Base-by-base conservation (phyloP, 1,140 invertebrate genomes). In the Aphaenogaster rudis region DNA sequence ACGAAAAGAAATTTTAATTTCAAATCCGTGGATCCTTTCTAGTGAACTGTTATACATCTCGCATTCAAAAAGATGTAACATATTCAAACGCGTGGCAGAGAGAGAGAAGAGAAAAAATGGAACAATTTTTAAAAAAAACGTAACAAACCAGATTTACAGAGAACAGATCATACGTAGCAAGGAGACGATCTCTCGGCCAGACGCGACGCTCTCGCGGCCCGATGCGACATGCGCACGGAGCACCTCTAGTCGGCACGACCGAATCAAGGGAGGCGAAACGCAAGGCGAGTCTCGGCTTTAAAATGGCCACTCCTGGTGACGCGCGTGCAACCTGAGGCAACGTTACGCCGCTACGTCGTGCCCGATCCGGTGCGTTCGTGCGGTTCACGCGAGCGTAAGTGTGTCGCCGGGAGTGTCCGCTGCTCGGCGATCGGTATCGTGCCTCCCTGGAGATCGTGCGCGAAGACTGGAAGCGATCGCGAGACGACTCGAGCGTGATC, bases 251-350 rank as follows among this genome's bases (percentile, higher is more conserved):
- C 42, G 57, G 39, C 74, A 39, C 71, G 71, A 74, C 33, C 9
- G 33, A 21, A 8, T 2, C 54, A 54, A 45, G 54, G 39, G 17
- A 28, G 28, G 5, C 15, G 50, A 45, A 13, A 36, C 17, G 33
- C 45, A 48, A 48, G 50, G 33, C 59, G 54, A 64, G 17, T 9
- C 59, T 50, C 61, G 45, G 52, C 17, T 74, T 82, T 74, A 82
- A 82, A 45, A 82, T 82, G 80, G 80, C 80, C 80, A 57, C 52
- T 61, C 54, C 52, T 82, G 67, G 80, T 48, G 80, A 74, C 52
- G 67, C 69, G 80, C 42, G 67, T 48, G 28, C 17, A 36, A 28
- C 36, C 3, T 11, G 39, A 48, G 33, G 28, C 3, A 61, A 13
- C 42, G n/a, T n/a, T 50, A 5, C 33, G 6, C 50, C 54, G 52